Conservation (phyloP, 2,797 vertebrate species). For the Sebastolobus altivelis region DNA sequence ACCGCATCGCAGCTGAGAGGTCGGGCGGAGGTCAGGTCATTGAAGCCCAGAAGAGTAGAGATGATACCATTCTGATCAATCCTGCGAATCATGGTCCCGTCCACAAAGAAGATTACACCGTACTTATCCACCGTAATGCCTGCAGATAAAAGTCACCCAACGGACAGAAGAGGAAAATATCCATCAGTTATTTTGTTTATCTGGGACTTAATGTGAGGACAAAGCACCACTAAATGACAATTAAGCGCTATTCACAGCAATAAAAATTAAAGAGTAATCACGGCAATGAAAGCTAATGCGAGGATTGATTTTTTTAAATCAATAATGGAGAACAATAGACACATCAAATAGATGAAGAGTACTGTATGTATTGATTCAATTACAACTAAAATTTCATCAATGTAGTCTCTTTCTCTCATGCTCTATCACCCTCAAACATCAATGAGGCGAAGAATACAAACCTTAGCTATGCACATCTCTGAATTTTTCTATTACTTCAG, state of each 20-base stretch:
- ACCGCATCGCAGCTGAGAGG: conserved; percentile 98
- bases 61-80: conserved; percentile 98
- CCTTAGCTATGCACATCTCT: background rate
- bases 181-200: conserved; percentile 57
- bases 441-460: conserved; percentile 18
- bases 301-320: conserved; percentile 62
- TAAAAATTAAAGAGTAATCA: conserved; percentile 62
- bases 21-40: conserved; percentile 95
- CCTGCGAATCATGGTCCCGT: conserved; percentile 97
- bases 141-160: conserved; percentile 68
- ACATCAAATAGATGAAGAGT: conserved; percentile 63
- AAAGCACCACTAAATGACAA: conserved; percentile 49
- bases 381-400: conserved; percentile 55
- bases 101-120: conserved; percentile 96
- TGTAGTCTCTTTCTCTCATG: conserved; percentile 13
- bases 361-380: conserved; percentile 65
- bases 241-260: conserved; percentile 41
- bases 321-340: conserved; percentile 67
- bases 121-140: conserved; percentile 98
- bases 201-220: conserved; percentile 53
- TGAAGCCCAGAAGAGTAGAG: conserved; percentile 96
- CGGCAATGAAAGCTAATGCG: conserved; percentile 56
- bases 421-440: conserved; percentile 22
- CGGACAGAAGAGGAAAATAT: conserved; percentile 42
- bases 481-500: background rate